A percentile compares a stretch with the other conserved stretches of the same genome.
These are phyloP conservation scores for Drosophila littoralis DNA, from an alignment of 1,140 invertebrate species.

Conservation along the genomic window DNA sequence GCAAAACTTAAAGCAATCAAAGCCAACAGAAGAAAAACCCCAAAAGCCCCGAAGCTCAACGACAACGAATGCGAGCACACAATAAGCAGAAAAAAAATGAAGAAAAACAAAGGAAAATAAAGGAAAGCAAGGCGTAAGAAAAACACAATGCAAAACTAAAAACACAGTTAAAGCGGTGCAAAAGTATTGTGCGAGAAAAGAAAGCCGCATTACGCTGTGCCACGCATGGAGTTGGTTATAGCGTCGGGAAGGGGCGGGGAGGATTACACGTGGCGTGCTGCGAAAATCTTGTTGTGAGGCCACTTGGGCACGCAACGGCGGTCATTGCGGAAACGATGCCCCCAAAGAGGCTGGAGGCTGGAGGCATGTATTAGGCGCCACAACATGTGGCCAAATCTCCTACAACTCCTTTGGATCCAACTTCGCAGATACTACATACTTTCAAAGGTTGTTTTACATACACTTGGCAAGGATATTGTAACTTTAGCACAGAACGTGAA, in stretches of 20 bases:
- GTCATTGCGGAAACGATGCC: constrained; percentile 61
- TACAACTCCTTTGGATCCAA: not conserved
- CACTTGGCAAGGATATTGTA: not conserved
- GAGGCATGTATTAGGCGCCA: not conserved
- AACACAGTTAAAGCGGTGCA: constrained; percentile 32
- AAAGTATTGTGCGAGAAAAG: constrained; percentile 25
- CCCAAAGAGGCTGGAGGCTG: not conserved
- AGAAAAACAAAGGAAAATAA: constrained; percentile 25
- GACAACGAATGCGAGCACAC: constrained; percentile 27
- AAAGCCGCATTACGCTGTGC: constrained; percentile 22
- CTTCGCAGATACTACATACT: too few species aligned
- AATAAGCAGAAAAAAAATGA: constrained; percentile 38
- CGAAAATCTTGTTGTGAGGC: constrained; percentile 58
- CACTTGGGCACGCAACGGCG: constrained; percentile 71
- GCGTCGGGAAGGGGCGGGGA: not conserved
- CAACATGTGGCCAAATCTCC: not conserved
- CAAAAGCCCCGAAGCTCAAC: constrained; percentile 38
- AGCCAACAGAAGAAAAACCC: constrained; percentile 62
- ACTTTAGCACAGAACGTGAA: too few species aligned
- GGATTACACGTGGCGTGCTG: constrained; percentile 61
- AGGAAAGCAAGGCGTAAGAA: not conserved
- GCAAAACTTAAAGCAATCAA: constrained; percentile 78
- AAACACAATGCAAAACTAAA: constrained; percentile 47
- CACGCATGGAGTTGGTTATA: constrained; percentile 18
- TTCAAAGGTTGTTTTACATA: too few species aligned